Evolutionary conservation across 2,113 vertebrate genomes (phyloP).

Genomic region (Cephalopholis sonnerati): DNA sequence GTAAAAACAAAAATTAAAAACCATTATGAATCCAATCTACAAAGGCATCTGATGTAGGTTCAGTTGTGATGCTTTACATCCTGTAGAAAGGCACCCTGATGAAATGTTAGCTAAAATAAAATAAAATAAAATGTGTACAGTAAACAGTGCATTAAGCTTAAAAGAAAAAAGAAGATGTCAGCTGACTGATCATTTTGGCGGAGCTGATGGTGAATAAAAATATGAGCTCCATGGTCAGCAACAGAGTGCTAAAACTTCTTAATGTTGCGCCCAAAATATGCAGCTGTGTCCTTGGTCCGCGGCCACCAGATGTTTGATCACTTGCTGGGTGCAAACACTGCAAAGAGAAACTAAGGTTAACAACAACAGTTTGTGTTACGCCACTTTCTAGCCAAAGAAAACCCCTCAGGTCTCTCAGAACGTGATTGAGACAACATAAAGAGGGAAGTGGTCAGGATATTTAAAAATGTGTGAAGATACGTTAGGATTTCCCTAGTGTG

Average conservation of each 20-base stretch:
- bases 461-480: not conserved
- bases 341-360: not conserved
- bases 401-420: not conserved
- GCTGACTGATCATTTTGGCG: not conserved
- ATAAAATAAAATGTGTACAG: not conserved
- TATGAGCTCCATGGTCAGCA: not conserved
- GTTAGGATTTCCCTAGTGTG: not conserved
- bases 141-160: not conserved
- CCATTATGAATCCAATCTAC: not conserved
- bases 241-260: not conserved
- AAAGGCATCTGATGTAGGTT: constrained; percentile 1
- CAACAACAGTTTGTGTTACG: not conserved
- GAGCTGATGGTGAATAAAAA: not conserved
- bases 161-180: not conserved
- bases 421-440: not conserved
- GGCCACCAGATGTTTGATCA: not conserved
- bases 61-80: not conserved
- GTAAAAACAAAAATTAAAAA: not conserved
- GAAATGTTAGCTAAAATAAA: not conserved
- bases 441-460: not conserved
- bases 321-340: constrained; percentile 86
- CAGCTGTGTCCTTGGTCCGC: constrained; percentile 25
- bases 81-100: not conserved
- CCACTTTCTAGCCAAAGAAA: not conserved
- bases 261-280: too few species aligned